Percentiles rank a stretch among this genome's conserved stretches.
phyloP scores from a whole-genome alignment of 2,888 invertebrate species.

The Xestia sexstrigata region DNA sequence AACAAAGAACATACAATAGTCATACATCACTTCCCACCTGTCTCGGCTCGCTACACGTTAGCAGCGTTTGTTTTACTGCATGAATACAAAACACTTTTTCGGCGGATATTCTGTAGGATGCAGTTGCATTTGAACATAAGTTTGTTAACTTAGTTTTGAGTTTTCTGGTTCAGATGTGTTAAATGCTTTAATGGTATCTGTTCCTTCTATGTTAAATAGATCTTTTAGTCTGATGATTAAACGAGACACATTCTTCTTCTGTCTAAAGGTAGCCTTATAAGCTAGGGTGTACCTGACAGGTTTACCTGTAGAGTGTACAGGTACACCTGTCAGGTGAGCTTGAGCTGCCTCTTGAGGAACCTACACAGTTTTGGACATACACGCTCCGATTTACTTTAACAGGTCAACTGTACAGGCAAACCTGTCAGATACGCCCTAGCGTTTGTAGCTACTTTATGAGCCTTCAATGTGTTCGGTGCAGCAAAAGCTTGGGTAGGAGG shows the following conservation, averaged over 20 bases:
- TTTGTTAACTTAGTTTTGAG: conserved; percentile 17
- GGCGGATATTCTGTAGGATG: conserved; percentile 39
- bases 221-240: not conserved
- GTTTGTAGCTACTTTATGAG: too few relatives aligned
- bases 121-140: conserved; percentile 25
- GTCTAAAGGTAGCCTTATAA: not conserved
- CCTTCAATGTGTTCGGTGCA: not conserved
- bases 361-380: too few relatives aligned
- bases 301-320: too few relatives aligned
- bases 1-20: conserved; percentile 73
- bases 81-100: conserved; percentile 72
- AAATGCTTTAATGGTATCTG: not conserved
- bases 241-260: not conserved
- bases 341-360: too few relatives aligned
- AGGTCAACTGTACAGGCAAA: too few relatives aligned
- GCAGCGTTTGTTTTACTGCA: conserved; percentile 61
- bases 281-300: too few relatives aligned
- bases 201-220: not conserved
- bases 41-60: conserved; percentile 59
- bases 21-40: conserved; percentile 77
- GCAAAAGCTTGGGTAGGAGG: too few relatives aligned
- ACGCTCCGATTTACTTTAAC: too few relatives aligned
- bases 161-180: conserved; percentile 10
- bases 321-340: too few relatives aligned
- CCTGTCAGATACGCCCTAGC: too few relatives aligned